Base-by-base conservation (phyloP, 2,888 invertebrate species). In the Melinaea marsaeus region DNA sequence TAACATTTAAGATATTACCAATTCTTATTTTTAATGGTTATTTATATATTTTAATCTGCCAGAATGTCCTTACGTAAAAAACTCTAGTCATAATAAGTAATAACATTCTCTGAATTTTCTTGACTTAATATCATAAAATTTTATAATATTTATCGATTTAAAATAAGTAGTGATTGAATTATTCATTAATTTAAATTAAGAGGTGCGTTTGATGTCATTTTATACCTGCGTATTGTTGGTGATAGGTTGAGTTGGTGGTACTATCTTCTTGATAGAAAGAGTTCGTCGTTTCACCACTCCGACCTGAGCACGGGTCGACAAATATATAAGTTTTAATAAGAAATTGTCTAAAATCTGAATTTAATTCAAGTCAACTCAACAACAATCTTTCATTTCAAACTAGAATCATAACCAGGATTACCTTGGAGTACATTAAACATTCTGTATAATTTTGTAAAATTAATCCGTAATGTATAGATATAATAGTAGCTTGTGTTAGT, bases 261-360 rank as follows among this genome's bases (percentile, higher is more conserved):
- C 88, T 67, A 89, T 88, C 87, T 88, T 90, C 90, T 90, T 90
- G 79, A 90, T 90, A 78, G 90, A 89, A 74, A 90, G 85, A 70
- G 90, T 88, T 68, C 90, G 85, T 76, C 85, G 82, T 83, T 89
- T 90, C 81, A 84, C 86, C 75, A 84, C 79, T 72, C 88, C 89
- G 74, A 88, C 82, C 89, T 88, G 11, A 51, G 51, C 32, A 51
- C 32, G 32, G 51, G 32, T 51, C 51, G 51, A 51, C 51, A 51
- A 1, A 51, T 51, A 32, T 51, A 51, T 51, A 11, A 5, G 11
- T 51, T 32, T 51, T 22, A 32, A 42, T 9, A 11, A 2, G 11
- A 42, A 37, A 6, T 37, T 6, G 7, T 37, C 9, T 42, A 6
- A 9, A 42, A 11, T 9, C 7, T 42, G 37, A 9, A 42, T 9